Evolutionary conservation across 2,113 vertebrate genomes (phyloP).

Genomic region (Toxostoma redivivum): DNA sequence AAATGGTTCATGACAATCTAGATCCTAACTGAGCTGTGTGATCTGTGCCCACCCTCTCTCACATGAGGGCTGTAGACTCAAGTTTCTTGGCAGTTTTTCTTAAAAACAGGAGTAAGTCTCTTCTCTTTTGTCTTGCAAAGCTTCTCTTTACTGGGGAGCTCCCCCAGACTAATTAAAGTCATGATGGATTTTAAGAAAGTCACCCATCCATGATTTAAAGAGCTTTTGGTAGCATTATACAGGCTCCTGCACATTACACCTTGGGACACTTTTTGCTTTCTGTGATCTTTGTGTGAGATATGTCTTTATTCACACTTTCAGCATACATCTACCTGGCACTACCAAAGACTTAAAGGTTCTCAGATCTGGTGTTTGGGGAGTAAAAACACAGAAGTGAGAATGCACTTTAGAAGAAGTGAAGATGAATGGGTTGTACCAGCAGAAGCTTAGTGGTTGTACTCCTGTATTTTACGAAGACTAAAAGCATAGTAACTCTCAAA

Average conservation of each 20-base stretch:
- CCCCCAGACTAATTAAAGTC: background rate
- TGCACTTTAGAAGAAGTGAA: background rate
- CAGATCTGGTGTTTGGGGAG: background rate
- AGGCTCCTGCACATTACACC: fast-evolving
- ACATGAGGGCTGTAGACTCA: fast-evolving
- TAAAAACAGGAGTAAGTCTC: background rate
- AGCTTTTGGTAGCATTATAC: background rate
- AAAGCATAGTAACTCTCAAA: background rate
- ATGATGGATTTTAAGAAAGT: background rate
- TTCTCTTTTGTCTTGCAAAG: background rate
- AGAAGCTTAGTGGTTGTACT: background rate
- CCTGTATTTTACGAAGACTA: background rate
- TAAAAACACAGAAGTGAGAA: background rate
- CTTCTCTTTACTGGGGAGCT: background rate
- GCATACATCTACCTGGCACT: background rate
- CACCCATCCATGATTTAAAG: background rate
- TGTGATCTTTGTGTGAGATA: background rate
- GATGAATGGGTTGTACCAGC: background rate
- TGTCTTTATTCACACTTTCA: background rate
- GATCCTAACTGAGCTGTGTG: background rate
- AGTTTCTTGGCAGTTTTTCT: background rate
- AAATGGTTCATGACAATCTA: background rate
- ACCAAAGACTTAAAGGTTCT: background rate
- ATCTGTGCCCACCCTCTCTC: background rate
- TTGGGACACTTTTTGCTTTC: background rate